Evolutionary conservation across 2,888 invertebrate species (phyloP).

Genomic region (Anodontia alba): DNA sequence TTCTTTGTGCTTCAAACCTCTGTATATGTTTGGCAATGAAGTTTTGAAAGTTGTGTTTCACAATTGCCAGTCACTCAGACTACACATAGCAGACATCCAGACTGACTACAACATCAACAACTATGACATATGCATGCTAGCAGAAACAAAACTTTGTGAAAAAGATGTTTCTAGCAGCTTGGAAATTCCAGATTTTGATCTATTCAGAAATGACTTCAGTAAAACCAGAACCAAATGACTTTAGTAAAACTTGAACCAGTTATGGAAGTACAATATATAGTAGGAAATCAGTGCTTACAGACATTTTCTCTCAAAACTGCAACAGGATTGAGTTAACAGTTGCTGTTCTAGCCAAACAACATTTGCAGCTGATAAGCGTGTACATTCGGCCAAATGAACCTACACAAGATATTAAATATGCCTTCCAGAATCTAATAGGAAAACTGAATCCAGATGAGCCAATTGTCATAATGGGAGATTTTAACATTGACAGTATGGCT

Average conservation of each 20-base stretch:
- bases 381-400: conserved; percentile 6
- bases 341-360: background rate
- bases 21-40: conserved; percentile 1
- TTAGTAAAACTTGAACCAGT: too few species aligned
- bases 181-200: too few species aligned
- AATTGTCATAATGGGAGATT: background rate
- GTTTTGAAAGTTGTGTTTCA: conserved; percentile 22
- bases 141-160: conserved; percentile 12
- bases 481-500: too few species aligned
- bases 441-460: background rate
- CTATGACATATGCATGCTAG: conserved; percentile 17
- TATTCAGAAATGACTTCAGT: too few species aligned
- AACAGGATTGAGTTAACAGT: background rate
- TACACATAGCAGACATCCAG: too few species aligned
- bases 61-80: conserved; percentile 22
- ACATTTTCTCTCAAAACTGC: too few species aligned
- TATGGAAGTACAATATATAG: background rate
- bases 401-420: background rate
- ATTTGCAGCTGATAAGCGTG: background rate
- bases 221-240: background rate
- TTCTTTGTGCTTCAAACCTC: too few species aligned
- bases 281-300: background rate
- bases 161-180: too few species aligned
- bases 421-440: background rate
- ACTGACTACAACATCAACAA: conserved; percentile 17